Base-by-base conservation (phyloP, 2,888 invertebrate genomes). In the Agonopterix arenella region DNA sequence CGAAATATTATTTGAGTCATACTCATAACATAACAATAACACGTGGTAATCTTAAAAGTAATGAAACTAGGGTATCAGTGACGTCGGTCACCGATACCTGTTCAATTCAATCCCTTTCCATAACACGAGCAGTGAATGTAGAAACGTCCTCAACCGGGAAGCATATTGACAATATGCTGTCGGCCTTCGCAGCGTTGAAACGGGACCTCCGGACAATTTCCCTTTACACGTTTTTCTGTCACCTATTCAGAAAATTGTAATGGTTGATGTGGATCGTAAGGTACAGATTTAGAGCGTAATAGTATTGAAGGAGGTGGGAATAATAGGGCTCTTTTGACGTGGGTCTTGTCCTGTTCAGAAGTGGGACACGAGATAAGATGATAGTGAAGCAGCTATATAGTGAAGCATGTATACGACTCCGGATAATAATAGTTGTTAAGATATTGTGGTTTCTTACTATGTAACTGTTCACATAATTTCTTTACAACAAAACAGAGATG, bases 131-230 rank as follows among this genome's bases (percentile, higher is more conserved):
- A 62, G 60, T 54, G 52, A 60, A 57, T 53, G 47, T 47, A 54
- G 54, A 60, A 60, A 65, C 52, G 57, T 59, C 57, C 58, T 55
- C 58, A 38, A 44, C 49, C 40, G 60, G 60, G 61, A 68, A 66
- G 60, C 57, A 58, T 66, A 68, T 71, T 68, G 73, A 73, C 68
- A 66, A 61, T 53, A 61, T 48, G 54, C 58, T 50, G 52, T 48
- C 46, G 52, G 55, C 52, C 59, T 58, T 58, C 52, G 54, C 16
- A 13, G 3, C 28, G 36, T 28, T 16, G 44, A 36, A 45, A 45
- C 11, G 56, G 47, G 43, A 53, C 50, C 57, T 50, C 57, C 52
- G 54, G 43, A 58, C 58, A 60, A 61, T 63, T 68, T 68, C 58
- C 62, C 61, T 54, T 13, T 58, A 53, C 52, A 56, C 48, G 49